Evolutionary conservation across 2,888 invertebrate genomes (phyloP).

Genomic region (Drosophila suboccidentalis): DNA sequence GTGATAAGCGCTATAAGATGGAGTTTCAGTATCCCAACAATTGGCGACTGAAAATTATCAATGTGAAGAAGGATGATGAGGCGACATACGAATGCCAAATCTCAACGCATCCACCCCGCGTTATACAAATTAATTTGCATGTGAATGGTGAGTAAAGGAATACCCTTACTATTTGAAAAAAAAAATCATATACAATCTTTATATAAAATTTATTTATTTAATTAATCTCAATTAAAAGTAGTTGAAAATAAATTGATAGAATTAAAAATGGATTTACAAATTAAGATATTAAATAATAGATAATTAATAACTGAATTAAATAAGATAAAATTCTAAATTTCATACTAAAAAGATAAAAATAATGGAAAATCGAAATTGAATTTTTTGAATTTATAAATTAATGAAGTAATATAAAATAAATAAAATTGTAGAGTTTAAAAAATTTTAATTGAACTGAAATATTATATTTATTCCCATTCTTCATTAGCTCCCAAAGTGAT

Average conservation of each 20-base stretch:
- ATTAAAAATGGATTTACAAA: no score
- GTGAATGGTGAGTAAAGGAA: constrained; percentile 85
- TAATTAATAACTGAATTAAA: no score
- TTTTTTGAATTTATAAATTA: no score
- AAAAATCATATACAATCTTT: no score
- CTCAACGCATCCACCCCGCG: constrained; percentile 87
- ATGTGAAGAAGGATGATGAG: constrained; percentile 86
- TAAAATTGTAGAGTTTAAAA: no score
- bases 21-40: constrained; percentile 88
- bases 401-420: no score
- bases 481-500: constrained; percentile 87
- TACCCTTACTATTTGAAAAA: background rate
- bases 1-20: constrained; percentile 88
- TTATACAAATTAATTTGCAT: constrained; percentile 86
- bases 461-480: background rate
- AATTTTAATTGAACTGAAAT: background rate
- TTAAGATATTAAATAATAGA: no score
- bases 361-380: no score
- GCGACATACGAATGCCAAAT: constrained; percentile 87
- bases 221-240: background rate
- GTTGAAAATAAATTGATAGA: no score
- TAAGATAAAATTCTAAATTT: no score
- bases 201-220: no score
- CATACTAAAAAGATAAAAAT: no score
- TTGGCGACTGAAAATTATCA: constrained; percentile 87